phyloP scores from a whole-genome alignment of 2,797 vertebrate species.

The Nyctalus aviator region DNA sequence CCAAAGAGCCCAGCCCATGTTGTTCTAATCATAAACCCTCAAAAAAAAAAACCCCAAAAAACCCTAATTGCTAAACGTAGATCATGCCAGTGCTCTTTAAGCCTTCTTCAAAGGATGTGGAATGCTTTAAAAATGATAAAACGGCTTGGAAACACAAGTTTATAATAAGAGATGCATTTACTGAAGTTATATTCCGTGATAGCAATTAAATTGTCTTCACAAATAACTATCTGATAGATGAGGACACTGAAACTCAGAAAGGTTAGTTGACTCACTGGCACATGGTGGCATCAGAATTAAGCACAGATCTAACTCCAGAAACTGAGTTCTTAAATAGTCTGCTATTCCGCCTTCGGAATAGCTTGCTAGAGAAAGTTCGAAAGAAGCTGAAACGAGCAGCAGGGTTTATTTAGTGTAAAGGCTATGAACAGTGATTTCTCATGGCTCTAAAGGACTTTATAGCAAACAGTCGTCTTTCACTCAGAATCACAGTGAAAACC shows the following conservation, averaged over 20 bases:
- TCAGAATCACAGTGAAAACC: slow-evolving; percentile 47
- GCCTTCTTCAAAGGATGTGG: background rate
- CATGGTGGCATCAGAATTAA: background rate
- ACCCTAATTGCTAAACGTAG: background rate
- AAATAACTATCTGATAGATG: slow-evolving; percentile 8
- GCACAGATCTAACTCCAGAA: background rate
- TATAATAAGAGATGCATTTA: background rate
- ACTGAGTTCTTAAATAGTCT: background rate
- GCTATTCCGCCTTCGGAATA: background rate
- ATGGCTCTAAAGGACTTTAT: background rate
- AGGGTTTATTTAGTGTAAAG: slow-evolving; percentile 18
- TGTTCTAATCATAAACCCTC: slow-evolving; percentile 1
- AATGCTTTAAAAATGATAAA: slow-evolving; percentile 48
- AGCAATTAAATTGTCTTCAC: slow-evolving; percentile 9
- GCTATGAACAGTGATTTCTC: slow-evolving; percentile 52
- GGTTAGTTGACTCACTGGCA: background rate
- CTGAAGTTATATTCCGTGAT: background rate
- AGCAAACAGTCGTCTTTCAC: slow-evolving; percentile 27
- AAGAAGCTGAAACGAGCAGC: slow-evolving; percentile 34
- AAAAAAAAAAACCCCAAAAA: slow-evolving; percentile 64
- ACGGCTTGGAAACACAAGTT: background rate
- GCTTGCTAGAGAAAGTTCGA: slow-evolving; percentile 13
- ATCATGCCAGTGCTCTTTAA: background rate
- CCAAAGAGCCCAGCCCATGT: background rate
- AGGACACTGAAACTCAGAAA: slow-evolving; percentile 8